A percentile compares a stretch with the other conserved stretches of the same genome.
Conservation (phyloP, 2,888 invertebrate species). For the Ashinkailepas kermadecensis region DNA sequence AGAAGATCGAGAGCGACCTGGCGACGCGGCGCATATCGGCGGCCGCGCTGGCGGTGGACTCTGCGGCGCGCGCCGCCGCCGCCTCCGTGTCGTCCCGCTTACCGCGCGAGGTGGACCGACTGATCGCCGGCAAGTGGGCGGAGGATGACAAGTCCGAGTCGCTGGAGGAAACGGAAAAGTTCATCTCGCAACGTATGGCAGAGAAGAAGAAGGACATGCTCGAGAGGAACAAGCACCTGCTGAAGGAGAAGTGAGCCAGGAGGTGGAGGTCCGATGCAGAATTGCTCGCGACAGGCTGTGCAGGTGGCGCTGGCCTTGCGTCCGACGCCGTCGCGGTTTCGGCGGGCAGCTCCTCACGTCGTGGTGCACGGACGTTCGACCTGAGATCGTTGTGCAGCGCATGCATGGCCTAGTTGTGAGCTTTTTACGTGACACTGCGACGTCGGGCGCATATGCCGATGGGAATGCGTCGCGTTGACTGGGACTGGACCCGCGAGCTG, state of each 20-base stretch:
- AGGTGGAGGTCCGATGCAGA: no score
- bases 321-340: no score
- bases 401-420: no score
- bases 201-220: conserved; percentile 16
- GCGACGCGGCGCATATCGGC: not conserved
- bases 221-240: conserved; percentile 3
- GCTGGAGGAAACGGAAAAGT: conserved; percentile 12
- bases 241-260: not conserved
- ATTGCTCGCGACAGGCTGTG: no score
- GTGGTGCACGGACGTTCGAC: no score
- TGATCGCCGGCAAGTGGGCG: conserved; percentile 2
- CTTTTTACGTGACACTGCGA: no score
- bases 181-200: not conserved
- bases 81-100: not conserved
- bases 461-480: no score
- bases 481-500: no score
- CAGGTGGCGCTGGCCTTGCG: no score
- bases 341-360: no score
- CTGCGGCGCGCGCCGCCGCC: not conserved
- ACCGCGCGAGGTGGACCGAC: not conserved
- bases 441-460: no score
- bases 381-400: no score
- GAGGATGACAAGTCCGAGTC: not conserved
- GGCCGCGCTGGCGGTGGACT: not conserved
- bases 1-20: not conserved